These are phyloP conservation scores for Triops cancriformis DNA, from an alignment of 1,140 invertebrate species.

Conservation along the genomic window DNA sequence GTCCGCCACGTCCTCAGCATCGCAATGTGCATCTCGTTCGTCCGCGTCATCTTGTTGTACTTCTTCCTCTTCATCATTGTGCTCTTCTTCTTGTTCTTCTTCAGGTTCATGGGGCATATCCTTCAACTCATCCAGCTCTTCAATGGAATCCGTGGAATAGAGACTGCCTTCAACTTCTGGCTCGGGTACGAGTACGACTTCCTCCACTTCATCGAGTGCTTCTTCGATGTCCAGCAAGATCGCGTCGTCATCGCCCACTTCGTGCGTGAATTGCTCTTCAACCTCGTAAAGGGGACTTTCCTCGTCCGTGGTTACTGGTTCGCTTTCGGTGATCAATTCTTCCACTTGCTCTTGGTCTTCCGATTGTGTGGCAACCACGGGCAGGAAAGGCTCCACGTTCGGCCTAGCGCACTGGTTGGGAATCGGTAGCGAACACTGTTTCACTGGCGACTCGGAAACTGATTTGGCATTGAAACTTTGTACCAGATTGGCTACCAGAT, in stretches of 20 bases:
- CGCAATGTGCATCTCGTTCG: background rate
- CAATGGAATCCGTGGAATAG: background rate
- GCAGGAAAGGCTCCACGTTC: background rate
- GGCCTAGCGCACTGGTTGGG: background rate
- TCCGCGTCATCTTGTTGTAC: too few relatives aligned
- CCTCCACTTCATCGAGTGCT: background rate
- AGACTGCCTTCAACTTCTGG: background rate
- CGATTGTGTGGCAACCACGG: background rate
- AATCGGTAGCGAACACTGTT: background rate
- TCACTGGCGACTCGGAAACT: background rate
- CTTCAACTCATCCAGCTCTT: background rate
- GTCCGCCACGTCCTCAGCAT: background rate
- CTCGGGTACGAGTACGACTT: background rate
- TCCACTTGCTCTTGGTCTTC: background rate
- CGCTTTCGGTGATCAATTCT: background rate
- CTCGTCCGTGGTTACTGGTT: background rate
- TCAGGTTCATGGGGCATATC: background rate
- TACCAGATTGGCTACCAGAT: background rate
- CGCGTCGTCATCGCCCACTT: background rate
- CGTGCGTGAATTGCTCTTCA: background rate
- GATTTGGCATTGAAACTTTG: background rate
- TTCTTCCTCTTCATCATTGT: too few relatives aligned
- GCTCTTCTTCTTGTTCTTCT: background rate
- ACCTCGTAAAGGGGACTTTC: background rate
- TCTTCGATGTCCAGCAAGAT: background rate